A percentile compares a stretch with the other conserved stretches of the same genome.
These are phyloP conservation scores for Acropternis orthonyx DNA, from an alignment of 2,797 vertebrate genomes.

Conservation along the genomic window DNA sequence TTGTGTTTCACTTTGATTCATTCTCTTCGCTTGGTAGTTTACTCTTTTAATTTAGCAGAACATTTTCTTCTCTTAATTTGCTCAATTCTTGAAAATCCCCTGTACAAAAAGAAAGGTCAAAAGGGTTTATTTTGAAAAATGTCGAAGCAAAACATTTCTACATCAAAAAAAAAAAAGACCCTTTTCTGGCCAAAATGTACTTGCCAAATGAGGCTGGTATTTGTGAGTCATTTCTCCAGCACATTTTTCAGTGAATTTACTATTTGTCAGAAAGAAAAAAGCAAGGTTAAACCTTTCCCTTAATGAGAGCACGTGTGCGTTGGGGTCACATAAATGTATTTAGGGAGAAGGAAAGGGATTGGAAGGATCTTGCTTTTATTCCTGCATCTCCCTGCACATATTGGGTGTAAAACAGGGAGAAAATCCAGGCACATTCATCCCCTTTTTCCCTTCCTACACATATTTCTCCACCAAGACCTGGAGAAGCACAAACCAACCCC, in stretches of 20 bases:
- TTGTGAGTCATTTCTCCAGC: slow-evolving; percentile 33
- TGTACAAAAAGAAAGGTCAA: not conserved
- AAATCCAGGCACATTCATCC: not conserved
- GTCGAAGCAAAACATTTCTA: slow-evolving; percentile 40
- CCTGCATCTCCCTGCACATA: not conserved
- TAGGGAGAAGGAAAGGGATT: not conserved
- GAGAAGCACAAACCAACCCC: not conserved
- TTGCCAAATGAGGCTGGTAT: slow-evolving; percentile 50
- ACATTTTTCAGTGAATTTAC: slow-evolving; percentile 49
- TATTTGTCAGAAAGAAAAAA: slow-evolving; percentile 22
- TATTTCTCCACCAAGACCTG: not conserved
- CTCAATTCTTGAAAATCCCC: not conserved
- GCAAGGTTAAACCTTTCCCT: not conserved
- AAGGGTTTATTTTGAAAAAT: slow-evolving; percentile 46
- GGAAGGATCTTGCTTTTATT: not conserved
- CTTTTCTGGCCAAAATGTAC: not conserved
- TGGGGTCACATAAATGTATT: not conserved
- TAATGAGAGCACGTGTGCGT: not conserved
- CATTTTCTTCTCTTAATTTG: not conserved
- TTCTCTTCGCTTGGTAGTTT: not conserved
- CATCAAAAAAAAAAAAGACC: not conserved
- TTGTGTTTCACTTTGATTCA: not conserved
- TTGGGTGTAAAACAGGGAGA: not conserved
- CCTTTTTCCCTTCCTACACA: not conserved
- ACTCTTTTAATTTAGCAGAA: not conserved